Percentiles rank a stretch among this genome's conserved stretches.
These are phyloP conservation scores for Knipowitschia caucasica DNA, from an alignment of 2,797 vertebrate genomes.

Conservation along the genomic window DNA sequence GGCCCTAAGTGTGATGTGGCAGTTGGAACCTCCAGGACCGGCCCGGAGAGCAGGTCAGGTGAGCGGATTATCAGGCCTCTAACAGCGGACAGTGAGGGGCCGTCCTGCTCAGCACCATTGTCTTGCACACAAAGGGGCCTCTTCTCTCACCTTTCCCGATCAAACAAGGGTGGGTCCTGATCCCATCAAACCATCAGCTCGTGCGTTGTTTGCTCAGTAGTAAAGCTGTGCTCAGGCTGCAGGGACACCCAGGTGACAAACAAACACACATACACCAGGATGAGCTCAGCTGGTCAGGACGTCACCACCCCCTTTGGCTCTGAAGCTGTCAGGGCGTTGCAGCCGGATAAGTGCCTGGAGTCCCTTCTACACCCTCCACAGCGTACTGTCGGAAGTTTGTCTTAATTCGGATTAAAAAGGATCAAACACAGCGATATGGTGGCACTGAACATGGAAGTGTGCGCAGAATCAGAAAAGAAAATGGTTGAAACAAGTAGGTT, in stretches of 20 bases:
- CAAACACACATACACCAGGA: constrained; percentile 16
- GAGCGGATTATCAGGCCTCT: neutral
- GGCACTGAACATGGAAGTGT: no score
- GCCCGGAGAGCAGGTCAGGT: constrained; percentile 6
- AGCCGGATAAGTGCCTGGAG: no score
- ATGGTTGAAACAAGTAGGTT: no score
- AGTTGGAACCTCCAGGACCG: no score
- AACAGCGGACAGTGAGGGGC: neutral
- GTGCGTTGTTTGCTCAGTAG: constrained; percentile 65
- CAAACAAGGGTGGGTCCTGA: constrained; percentile 73
- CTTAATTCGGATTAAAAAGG: no score
- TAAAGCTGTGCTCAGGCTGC: constrained; percentile 53
- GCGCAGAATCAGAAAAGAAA: no score
- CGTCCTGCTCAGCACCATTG: neutral
- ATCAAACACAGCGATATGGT: no score
- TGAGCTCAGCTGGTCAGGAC: constrained; percentile 1
- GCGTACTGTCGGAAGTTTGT: no score
- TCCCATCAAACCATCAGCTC: constrained; percentile 76
- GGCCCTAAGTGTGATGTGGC: no score
- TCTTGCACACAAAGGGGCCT: constrained; percentile 7
- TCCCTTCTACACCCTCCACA: no score
- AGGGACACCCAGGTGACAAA: constrained; percentile 57
- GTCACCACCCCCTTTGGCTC: neutral
- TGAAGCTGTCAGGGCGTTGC: neutral
- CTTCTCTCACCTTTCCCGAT: constrained; percentile 48